Percentiles rank a stretch among this genome's conserved stretches.
phyloP scores from a whole-genome alignment of 2,113 vertebrate species.

The Arenaria interpres region DNA sequence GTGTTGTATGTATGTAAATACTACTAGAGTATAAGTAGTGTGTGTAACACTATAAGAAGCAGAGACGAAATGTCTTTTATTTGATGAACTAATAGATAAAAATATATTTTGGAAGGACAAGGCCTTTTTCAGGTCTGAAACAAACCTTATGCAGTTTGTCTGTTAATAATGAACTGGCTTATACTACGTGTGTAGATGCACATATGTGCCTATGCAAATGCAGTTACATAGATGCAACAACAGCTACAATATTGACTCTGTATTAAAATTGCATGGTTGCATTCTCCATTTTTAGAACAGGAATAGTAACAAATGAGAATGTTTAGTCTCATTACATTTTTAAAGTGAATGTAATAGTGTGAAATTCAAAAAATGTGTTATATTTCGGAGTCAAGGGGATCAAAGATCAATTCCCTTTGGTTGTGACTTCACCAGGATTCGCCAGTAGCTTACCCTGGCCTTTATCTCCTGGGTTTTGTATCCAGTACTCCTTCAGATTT shows the following conservation, averaged over 20 bases:
- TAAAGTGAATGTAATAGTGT: background rate
- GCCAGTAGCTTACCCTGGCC: background rate
- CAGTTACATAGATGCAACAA: background rate
- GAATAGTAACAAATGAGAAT: background rate
- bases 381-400: background rate
- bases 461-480: background rate
- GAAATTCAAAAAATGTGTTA: background rate
- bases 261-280: background rate
- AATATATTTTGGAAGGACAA: background rate
- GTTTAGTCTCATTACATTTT: background rate
- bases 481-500: constrained; percentile 9
- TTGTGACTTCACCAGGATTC: background rate
- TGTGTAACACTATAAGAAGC: background rate
- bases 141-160: background rate
- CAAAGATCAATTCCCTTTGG: background rate
- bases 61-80: background rate
- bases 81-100: background rate
- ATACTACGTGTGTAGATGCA: fast-evolving
- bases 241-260: background rate
- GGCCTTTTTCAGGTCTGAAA: background rate
- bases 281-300: background rate
- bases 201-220: fast-evolving
- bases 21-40: background rate
- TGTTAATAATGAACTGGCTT: background rate
- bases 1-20: background rate